These are phyloP conservation scores for Tachysurus fulvidraco DNA, from an alignment of 2,113 vertebrate species.

Conservation along the genomic window DNA sequence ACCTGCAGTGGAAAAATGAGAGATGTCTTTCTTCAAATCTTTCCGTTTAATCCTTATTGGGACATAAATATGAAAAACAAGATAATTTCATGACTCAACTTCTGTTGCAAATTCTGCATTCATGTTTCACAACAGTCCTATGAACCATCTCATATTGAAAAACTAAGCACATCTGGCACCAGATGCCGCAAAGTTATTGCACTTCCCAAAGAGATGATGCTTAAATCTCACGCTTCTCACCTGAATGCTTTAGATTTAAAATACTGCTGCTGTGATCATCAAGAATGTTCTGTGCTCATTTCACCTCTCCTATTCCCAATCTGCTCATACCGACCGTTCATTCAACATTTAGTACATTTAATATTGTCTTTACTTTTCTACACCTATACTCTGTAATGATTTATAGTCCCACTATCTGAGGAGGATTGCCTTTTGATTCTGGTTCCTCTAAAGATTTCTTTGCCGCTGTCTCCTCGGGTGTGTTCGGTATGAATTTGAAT, in stretches of 20 bases:
- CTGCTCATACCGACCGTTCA: not conserved
- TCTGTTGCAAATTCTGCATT: not conserved
- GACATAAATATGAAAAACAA: not conserved
- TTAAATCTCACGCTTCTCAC: not conserved
- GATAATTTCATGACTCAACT: not conserved
- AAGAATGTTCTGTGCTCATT: not conserved
- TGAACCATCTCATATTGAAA: not conserved
- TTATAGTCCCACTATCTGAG: not conserved
- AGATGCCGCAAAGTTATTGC: not conserved
- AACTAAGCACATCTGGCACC: not conserved
- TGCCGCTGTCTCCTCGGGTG: not conserved
- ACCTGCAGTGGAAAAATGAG: no score
- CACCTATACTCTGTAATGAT: not conserved
- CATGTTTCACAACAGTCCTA: not conserved
- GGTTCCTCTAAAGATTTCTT: not conserved
- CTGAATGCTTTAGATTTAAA: not conserved
- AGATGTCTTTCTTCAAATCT: not conserved
- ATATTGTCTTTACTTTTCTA: not conserved
- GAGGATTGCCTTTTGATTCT: not conserved
- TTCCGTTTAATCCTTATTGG: not conserved
- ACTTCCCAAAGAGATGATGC: not conserved
- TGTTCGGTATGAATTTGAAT: not conserved
- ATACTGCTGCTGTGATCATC: not conserved
- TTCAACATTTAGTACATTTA: not conserved
- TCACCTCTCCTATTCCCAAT: not conserved